Evolutionary conservation across 2,797 vertebrate genomes (phyloP).

Genomic region (Masticophis lateralis): DNA sequence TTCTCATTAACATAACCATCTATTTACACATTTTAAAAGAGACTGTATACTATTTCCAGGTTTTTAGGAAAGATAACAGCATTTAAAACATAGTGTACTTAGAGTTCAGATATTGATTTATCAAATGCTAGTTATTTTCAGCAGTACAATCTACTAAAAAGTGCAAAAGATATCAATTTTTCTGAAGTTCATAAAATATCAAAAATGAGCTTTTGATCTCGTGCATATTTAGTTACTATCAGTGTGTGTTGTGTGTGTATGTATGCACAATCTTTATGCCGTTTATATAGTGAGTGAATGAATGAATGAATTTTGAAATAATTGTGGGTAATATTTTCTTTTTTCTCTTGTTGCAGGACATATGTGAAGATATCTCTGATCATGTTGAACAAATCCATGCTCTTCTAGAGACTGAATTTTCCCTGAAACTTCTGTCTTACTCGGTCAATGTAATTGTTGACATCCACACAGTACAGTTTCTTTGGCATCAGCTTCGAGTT

Average conservation of each 20-base stretch:
- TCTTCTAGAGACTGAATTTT: constrained; percentile 95
- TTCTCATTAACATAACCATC: neutral
- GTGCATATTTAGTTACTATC: neutral
- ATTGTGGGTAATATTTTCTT: constrained; percentile 25
- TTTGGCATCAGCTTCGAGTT: constrained; percentile 97
- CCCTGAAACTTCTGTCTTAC: constrained; percentile 95
- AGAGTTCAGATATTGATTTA: neutral
- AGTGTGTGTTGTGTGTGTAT: neutral
- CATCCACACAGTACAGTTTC: constrained; percentile 93
- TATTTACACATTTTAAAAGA: neutral
- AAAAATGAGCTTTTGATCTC: neutral
- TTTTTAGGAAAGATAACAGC: neutral
- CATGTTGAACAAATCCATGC: constrained; percentile 98
- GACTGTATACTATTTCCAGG: neutral
- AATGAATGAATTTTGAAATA: neutral
- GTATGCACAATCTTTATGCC: neutral
- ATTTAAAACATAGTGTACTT: neutral
- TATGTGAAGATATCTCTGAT: constrained; percentile 98
- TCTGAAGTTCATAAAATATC: neutral
- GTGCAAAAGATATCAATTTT: neutral
- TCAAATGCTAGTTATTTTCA: neutral
- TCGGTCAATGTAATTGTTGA: constrained; percentile 97
- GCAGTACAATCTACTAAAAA: neutral
- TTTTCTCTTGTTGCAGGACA: constrained; percentile 77
- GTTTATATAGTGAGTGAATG: neutral